Conservation (phyloP, 2,888 invertebrate species). For the Boloria euphrosyne region DNA sequence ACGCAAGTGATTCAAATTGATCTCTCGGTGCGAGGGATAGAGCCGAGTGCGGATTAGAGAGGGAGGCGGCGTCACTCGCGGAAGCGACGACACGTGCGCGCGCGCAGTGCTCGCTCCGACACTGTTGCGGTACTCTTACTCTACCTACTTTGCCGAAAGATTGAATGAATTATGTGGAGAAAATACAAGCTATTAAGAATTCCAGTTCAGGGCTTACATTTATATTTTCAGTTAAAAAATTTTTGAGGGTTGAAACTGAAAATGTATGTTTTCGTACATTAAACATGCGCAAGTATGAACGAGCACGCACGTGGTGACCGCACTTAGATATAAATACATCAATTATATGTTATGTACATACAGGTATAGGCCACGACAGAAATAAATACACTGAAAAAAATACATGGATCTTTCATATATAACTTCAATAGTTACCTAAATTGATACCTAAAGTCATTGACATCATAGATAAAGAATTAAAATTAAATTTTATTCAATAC, state of each 20-base stretch:
- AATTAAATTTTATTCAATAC: too few relatives aligned
- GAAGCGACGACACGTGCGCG: constrained; percentile 38
- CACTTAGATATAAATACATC: constrained; percentile 34
- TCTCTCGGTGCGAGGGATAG: constrained; percentile 21
- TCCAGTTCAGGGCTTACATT: too few relatives aligned
- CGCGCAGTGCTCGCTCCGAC: background rate
- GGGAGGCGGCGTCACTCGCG: constrained; percentile 21
- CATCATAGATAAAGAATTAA: background rate
- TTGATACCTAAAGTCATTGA: background rate
- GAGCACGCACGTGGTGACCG: constrained; percentile 28
- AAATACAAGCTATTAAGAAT: too few relatives aligned
- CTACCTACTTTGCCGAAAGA: too few relatives aligned
- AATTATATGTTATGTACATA: constrained; percentile 18
- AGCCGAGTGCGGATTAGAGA: constrained; percentile 21
- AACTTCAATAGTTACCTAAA: constrained; percentile 15
- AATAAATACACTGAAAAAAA: constrained; percentile 34
- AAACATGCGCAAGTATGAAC: background rate
- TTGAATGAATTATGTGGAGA: too few relatives aligned
- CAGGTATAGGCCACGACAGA: constrained; percentile 31
- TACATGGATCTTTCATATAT: constrained; percentile 27
- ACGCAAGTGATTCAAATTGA: constrained; percentile 15
- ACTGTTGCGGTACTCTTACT: too few relatives aligned
- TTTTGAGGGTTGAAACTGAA: too few relatives aligned
- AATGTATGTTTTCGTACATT: too few relatives aligned
- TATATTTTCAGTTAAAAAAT: too few relatives aligned